Evolutionary conservation across 2,113 vertebrate genomes (phyloP).

Genomic region (Psephotus haematonotus): DNA sequence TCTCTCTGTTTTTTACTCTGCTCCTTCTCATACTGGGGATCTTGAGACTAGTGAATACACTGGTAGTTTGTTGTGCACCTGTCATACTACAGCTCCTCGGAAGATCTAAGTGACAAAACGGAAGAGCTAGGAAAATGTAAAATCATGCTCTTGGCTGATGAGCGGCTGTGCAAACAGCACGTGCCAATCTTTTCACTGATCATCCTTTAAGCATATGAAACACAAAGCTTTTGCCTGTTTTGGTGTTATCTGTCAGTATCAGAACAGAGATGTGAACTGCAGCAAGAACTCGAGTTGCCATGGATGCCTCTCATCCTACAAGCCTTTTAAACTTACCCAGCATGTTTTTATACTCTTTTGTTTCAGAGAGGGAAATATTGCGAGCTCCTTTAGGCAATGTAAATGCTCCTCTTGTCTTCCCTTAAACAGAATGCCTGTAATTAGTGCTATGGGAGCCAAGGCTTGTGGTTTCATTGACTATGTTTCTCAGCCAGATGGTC

Average conservation of each 20-base stretch:
- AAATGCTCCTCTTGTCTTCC: slow-evolving; percentile 88
- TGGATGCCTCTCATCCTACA: slow-evolving; percentile 79
- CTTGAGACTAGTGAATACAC: background rate
- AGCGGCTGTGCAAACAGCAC: background rate
- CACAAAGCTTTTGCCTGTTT: slow-evolving; percentile 4
- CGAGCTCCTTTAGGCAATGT: slow-evolving; percentile 89
- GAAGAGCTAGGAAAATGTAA: background rate
- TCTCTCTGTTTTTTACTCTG: background rate
- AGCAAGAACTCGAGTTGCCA: slow-evolving; percentile 49
- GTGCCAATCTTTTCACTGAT: accelerated
- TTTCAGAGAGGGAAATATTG: slow-evolving; percentile 87
- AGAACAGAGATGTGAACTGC: background rate
- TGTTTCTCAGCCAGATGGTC: background rate
- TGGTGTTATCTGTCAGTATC: background rate
- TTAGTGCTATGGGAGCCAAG: slow-evolving; percentile 70
- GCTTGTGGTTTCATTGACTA: slow-evolving; percentile 70
- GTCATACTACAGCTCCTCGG: background rate
- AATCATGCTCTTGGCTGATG: background rate
- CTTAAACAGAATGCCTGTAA: slow-evolving; percentile 80
- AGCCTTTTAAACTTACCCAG: slow-evolving; percentile 83
- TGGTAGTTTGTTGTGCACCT: too few species aligned
- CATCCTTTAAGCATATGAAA: background rate
- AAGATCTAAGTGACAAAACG: background rate
- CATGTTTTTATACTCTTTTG: slow-evolving; percentile 83
- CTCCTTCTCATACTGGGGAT: background rate